Percentiles rank a stretch among this genome's conserved stretches.
Evolutionary conservation across 2,113 vertebrate species (phyloP).

Genomic region (Saguinus imperator): DNA sequence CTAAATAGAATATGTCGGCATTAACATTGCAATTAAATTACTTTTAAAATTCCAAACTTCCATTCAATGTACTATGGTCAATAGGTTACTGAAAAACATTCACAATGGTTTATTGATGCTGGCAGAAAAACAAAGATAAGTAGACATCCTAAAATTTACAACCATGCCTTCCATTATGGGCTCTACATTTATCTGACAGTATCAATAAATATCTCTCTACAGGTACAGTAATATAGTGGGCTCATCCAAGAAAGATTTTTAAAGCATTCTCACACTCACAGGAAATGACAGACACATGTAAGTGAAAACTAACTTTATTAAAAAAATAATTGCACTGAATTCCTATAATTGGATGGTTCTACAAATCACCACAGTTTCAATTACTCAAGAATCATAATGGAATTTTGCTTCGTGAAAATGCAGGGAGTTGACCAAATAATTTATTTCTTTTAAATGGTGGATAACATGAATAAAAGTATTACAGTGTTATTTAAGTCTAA

Average conservation of each 20-base stretch:
- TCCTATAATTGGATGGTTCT: conserved; percentile 59
- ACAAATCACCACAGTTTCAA: conserved; percentile 59
- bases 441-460: conserved; percentile 74
- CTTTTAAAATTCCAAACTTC: conserved; percentile 64
- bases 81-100: conserved; percentile 70
- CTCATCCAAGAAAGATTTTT: conserved; percentile 68
- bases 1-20: not conserved
- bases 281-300: conserved; percentile 64
- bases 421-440: conserved; percentile 65
- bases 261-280: conserved; percentile 55
- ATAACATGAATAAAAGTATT: conserved; percentile 68
- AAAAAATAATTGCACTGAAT: conserved; percentile 74
- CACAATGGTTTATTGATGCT: conserved; percentile 65
- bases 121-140: conserved; percentile 76
- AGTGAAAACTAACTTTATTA: conserved; percentile 69
- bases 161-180: conserved; percentile 63
- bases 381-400: conserved; percentile 59
- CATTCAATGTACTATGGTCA: conserved; percentile 31
- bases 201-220: conserved; percentile 72
- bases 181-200: conserved; percentile 73
- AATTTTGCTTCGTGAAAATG: conserved; percentile 68
- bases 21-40: conserved; percentile 71
- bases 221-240: conserved; percentile 48
- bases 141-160: conserved; percentile 72
- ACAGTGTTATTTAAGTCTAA: conserved; percentile 76